These are phyloP conservation scores for Sapajus apella DNA, from an alignment of 2,113 vertebrate species.

Conservation along the genomic window DNA sequence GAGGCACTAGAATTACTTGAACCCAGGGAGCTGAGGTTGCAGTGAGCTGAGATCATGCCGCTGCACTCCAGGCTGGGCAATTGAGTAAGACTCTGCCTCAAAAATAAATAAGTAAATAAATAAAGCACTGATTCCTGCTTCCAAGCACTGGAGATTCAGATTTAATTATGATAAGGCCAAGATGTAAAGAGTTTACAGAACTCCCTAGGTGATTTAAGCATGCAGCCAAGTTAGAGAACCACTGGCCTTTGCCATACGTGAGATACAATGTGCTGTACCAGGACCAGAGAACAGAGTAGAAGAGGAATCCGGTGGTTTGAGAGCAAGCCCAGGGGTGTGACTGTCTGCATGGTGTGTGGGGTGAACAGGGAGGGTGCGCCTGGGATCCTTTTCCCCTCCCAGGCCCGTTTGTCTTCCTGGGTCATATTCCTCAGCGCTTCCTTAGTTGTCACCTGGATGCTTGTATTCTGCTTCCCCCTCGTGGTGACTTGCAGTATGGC, in stretches of 20 bases:
- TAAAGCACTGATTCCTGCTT: background rate
- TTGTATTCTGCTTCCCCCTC: slow-evolving; percentile 81
- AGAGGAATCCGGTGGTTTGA: background rate
- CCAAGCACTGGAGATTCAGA: background rate
- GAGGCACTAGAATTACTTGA: too few species aligned
- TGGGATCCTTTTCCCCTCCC: background rate
- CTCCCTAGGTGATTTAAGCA: background rate
- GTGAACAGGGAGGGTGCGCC: accelerated
- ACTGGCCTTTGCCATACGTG: background rate
- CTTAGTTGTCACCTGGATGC: background rate
- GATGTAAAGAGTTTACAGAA: background rate
- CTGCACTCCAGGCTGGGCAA: too few species aligned
- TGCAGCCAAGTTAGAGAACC: background rate
- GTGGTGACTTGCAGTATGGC: slow-evolving; percentile 71
- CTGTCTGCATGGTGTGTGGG: background rate
- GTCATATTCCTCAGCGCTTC: accelerated
- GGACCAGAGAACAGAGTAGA: background rate
- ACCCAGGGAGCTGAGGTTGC: too few species aligned
- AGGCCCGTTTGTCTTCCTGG: accelerated
- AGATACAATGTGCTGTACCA: background rate
- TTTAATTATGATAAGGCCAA: background rate
- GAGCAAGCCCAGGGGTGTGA: background rate
- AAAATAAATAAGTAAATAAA: too few species aligned
- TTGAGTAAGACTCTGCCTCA: too few species aligned
- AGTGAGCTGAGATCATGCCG: too few species aligned